Base-by-base conservation (phyloP, 2,888 invertebrate genomes). In the Byasa hedistus region DNA sequence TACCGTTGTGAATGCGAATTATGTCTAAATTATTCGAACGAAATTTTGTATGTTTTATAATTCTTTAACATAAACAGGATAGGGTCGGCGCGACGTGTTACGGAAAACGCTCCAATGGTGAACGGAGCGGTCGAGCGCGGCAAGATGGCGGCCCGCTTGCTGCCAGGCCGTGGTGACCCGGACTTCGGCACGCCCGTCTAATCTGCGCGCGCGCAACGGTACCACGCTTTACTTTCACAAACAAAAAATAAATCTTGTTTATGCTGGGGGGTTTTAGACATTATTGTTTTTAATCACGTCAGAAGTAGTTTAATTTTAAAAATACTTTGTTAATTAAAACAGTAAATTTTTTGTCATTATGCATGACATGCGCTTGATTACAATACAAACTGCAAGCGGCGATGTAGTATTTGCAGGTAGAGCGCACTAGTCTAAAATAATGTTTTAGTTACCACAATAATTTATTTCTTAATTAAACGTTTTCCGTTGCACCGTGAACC, bases 111-210 rank as follows among this genome's bases (percentile, higher is more conserved):
- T 65, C 60, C 74, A 36, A 73, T 84, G 15, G 77, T 74, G 36
- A 87, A 88, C 76, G 86, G 86, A 32, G 77, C 72, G 51, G 74
- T 73, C 60, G 79, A 79, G 68, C 74, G 78, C 44, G 64, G 69
- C 63, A 73, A 74, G 74, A 69, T 73, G 64, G 74, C 80, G 21
- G 61, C 78, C 73, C 80, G 80, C 54, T 76, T 85, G 71, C 79
- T 87, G 65, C 79, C 87, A 69, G 94, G 94, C 57, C 93, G 93
- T 73, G 94, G 94, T 0, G 94, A 94, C 85, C 94, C 94, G 0
- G 94, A 94, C 86, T 94, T 94, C 82, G 94, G 94, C 71, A 94
- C 94, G 5, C 94, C 94, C 17, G 94, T 94, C 73, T 94, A 92
- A 91, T 44, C 23, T n/a, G 12, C 32, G 57, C 23, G n/a, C 22